Evolutionary conservation across 2,797 vertebrate species (phyloP), one percentile per base, ranked within the genome.

Genomic region (Chelmon rostratus): DNA sequence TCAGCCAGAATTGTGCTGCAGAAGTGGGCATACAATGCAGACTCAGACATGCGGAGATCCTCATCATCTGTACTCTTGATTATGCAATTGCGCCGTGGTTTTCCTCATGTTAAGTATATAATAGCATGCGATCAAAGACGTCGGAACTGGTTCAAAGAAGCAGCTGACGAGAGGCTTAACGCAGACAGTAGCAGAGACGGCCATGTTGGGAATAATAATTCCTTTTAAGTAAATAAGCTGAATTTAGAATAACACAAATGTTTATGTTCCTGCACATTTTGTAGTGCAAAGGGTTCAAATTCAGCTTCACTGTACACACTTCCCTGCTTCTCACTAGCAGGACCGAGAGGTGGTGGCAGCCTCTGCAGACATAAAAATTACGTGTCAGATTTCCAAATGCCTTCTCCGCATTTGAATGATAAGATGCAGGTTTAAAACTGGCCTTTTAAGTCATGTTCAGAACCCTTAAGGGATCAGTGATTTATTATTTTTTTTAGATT

Each of bases 391-490:
- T 66, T 81, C 63, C 9, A 63, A 62, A 65, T 0, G 6, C 65
- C 73, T 59, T 63, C 21, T 38, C 33, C 52, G 33, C 47, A 65
- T 78, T 77, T 52, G 12, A 52, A 47, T 42, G 8, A 57, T 53
- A 46, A 57, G 35, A 61, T 64, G 68, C 77, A 56, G 77, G 59
- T 44, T 83, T 66, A 53, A 76, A 78, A 73, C 23, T 76, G 47
- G 54, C 16, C n/a, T 53, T 6, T 16, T 7, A 23, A 53, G 42
- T 54, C 44, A 59, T 3, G 21, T 49, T 23, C 12, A 16, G 33
- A 50, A 49, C 5, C 38, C 64, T 4, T 42, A 77, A 83, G 69
- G 3, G 19, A 62, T 42, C 52, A 77, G 42, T 28, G 35, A 65
- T 72, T 61, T 46, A n/a, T n/a, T 2, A 25, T 71, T 28, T 1